Evolutionary conservation across 2,797 vertebrate species (phyloP).

Genomic region (Scolopax rusticola): DNA sequence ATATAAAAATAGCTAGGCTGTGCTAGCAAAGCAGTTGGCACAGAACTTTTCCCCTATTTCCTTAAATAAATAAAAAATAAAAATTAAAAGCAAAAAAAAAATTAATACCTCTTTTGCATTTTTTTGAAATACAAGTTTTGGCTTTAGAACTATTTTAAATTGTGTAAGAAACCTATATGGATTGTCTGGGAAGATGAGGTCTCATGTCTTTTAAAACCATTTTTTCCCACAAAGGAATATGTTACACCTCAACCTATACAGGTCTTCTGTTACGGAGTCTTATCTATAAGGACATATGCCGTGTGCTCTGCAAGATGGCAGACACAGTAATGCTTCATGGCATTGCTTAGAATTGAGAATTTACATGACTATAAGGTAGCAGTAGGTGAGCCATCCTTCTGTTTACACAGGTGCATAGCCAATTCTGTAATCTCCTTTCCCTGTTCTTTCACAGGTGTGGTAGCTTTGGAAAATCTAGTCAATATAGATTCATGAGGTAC

Average conservation of each 20-base stretch:
- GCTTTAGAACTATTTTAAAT: not conserved
- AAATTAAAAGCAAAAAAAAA: not conserved
- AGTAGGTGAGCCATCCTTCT: not conserved
- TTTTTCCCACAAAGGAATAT: not conserved
- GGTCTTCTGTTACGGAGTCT: not conserved
- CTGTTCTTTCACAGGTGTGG: not conserved
- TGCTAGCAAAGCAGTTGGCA: not conserved
- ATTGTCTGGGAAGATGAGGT: not conserved
- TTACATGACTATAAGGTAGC: not conserved
- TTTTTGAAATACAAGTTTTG: not conserved
- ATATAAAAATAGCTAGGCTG: not conserved
- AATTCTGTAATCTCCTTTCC: not conserved
- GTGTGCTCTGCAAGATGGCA: not conserved
- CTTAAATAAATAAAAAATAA: not conserved
- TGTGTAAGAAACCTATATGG: not conserved
- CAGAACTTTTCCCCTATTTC: fast-evolving
- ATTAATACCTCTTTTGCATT: not conserved
- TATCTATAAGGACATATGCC: not conserved
- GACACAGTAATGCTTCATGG: not conserved
- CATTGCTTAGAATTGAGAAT: not conserved
- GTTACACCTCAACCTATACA: not conserved
- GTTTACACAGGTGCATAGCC: fast-evolving
- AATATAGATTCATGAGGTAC: not conserved
- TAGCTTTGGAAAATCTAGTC: not conserved
- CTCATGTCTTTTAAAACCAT: not conserved